phyloP scores from a whole-genome alignment of 1,140 invertebrate genomes.

The Dolichoris vasculosae region DNA sequence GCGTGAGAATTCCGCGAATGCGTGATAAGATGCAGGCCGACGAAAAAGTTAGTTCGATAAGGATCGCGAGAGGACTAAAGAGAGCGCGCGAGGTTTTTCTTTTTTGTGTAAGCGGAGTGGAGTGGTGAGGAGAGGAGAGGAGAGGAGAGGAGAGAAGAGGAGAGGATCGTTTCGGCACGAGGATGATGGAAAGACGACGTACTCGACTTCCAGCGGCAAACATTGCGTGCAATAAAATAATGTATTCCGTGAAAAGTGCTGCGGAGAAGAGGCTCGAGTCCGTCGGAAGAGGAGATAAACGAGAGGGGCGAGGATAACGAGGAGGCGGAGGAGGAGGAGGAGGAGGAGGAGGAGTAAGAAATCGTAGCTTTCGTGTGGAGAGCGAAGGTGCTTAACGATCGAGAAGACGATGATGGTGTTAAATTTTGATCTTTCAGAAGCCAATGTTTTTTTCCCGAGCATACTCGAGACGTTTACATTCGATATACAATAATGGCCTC shows the following conservation, averaged over 20 bases:
- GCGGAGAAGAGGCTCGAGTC: not conserved
- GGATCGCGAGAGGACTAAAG: constrained; percentile 22
- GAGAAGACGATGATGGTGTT: constrained; percentile 5
- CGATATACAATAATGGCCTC: not conserved
- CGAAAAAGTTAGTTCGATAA: constrained; percentile 35
- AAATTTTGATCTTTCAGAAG: not conserved
- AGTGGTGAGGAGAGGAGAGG: not conserved
- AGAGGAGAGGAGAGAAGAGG: not conserved
- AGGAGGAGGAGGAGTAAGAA: not conserved
- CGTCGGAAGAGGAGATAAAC: not conserved
- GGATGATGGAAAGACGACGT: not conserved
- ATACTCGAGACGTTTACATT: not conserved
- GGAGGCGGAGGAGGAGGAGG: not conserved
- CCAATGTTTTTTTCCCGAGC: constrained; percentile 13
- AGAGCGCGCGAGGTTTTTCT: not conserved
- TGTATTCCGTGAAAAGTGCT: constrained; percentile 27
- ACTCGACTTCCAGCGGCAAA: constrained; percentile 27
- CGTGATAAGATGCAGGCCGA: not conserved
- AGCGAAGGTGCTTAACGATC: not conserved
- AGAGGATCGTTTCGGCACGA: not conserved
- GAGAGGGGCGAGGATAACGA: not conserved
- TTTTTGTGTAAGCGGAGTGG: not conserved
- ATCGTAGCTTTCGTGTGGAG: not conserved
- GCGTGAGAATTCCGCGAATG: not conserved
- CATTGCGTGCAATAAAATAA: constrained; percentile 45